Evolutionary conservation across 2,113 vertebrate species (phyloP).

Genomic region (Triplophysa siluroides): DNA sequence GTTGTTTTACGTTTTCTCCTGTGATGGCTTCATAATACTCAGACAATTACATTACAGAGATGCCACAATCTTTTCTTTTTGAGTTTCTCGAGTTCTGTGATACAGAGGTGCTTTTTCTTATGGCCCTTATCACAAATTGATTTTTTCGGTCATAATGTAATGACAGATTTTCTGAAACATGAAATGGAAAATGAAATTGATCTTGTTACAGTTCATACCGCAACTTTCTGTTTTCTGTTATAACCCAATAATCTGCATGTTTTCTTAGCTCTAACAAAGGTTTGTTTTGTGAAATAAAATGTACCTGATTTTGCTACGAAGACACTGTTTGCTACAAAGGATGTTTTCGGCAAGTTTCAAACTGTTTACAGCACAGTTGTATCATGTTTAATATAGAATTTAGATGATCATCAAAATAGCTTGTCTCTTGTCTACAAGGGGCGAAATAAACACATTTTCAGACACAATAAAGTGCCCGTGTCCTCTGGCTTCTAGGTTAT

Average conservation of each 20-base stretch:
- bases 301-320: not conserved
- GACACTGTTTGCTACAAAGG: not conserved
- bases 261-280: conserved; percentile 9
- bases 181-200: conserved; percentile 6
- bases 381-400: conserved; percentile 4
- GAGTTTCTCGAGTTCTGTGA: no score
- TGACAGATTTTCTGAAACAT: not conserved
- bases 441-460: conserved; percentile 18
- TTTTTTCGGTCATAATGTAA: not conserved
- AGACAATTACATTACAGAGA: not conserved
- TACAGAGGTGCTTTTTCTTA: no score
- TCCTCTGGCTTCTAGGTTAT: no score
- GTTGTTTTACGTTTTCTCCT: not conserved
- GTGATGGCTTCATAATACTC: not conserved
- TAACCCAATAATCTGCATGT: conserved; percentile 15
- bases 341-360: not conserved
- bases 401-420: not conserved
- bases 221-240: conserved; percentile 25
- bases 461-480: not conserved
- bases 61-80: no score
- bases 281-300: conserved; percentile 10
- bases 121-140: not conserved
- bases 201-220: conserved; percentile 1
- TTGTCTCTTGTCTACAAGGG: not conserved
- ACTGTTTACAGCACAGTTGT: conserved; percentile 5